Conservation (phyloP, 64 coral and sea anemone species). For the Stylophora pistillata region DNA sequence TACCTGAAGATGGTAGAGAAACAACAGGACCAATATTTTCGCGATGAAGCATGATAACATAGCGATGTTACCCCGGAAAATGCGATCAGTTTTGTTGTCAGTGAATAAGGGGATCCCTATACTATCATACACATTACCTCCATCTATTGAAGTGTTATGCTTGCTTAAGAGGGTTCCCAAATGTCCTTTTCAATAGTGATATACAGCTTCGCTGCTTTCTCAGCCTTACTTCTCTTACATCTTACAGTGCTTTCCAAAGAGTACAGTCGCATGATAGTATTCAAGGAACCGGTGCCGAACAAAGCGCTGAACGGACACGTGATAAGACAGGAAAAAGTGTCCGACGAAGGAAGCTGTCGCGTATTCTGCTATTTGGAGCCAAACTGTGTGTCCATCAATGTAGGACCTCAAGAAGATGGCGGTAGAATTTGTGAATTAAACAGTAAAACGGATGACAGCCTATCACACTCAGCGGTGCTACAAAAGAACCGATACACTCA, state of each 20-base stretch:
- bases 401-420: not conserved
- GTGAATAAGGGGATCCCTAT: too few relatives aligned
- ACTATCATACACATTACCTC: too few relatives aligned
- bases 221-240: too few relatives aligned
- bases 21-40: too few relatives aligned
- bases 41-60: too few relatives aligned
- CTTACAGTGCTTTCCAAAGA: not conserved
- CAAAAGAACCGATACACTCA: not conserved
- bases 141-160: too few relatives aligned
- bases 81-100: too few relatives aligned
- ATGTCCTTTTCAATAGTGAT: too few relatives aligned
- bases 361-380: constrained; percentile 8
- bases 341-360: not conserved
- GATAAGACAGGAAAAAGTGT: not conserved
- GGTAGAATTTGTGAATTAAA: not conserved
- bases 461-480: not conserved
- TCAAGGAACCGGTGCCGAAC: not conserved
- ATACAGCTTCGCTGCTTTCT: too few relatives aligned
- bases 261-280: not conserved
- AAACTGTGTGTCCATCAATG: constrained; percentile 5
- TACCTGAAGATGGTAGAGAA: too few relatives aligned
- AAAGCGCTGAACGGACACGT: not conserved
- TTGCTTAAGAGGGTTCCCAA: too few relatives aligned
- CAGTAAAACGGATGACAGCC: not conserved
- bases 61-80: too few relatives aligned